Conservation (phyloP, 2,888 invertebrate species). For the Troides oblongomaculatus region DNA sequence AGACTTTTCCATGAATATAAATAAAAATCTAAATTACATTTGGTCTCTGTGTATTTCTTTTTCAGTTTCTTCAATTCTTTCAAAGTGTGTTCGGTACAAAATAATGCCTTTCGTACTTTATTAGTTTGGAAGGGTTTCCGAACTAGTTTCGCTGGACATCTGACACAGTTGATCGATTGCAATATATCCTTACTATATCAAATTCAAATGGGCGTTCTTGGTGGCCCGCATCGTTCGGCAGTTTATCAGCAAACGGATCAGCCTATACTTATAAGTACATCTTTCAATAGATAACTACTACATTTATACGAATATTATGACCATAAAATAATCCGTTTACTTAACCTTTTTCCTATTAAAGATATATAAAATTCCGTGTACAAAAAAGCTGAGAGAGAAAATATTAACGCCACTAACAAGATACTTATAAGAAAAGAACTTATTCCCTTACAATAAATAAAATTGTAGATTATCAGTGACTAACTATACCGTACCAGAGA, state of each 20-base stretch:
- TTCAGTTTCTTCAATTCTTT: not conserved
- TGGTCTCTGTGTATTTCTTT: not conserved
- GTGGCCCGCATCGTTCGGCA: not conserved
- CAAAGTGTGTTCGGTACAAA: not conserved
- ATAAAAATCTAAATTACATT: too few relatives aligned
- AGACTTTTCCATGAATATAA: too few relatives aligned
- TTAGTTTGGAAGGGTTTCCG: constrained; percentile 6
- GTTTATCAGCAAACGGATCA: not conserved
- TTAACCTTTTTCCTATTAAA: not conserved
- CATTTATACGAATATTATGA: not conserved
- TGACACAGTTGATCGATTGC: constrained; percentile 7
- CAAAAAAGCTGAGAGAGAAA: not conserved
- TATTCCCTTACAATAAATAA: too few relatives aligned
- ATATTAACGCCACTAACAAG: too few relatives aligned
- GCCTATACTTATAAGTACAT: too few relatives aligned
- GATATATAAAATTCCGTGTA: not conserved
- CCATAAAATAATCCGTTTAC: not conserved
- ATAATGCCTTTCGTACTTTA: not conserved
- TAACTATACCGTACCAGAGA: too few relatives aligned
- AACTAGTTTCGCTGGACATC: not conserved
- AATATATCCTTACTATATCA: constrained; percentile 14
- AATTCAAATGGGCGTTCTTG: not conserved
- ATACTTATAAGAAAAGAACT: too few relatives aligned
- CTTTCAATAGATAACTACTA: not conserved
- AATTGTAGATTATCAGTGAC: too few relatives aligned